These are phyloP conservation scores for Saccostrea echinata DNA, from an alignment of 1,140 invertebrate genomes.

Conservation along the genomic window DNA sequence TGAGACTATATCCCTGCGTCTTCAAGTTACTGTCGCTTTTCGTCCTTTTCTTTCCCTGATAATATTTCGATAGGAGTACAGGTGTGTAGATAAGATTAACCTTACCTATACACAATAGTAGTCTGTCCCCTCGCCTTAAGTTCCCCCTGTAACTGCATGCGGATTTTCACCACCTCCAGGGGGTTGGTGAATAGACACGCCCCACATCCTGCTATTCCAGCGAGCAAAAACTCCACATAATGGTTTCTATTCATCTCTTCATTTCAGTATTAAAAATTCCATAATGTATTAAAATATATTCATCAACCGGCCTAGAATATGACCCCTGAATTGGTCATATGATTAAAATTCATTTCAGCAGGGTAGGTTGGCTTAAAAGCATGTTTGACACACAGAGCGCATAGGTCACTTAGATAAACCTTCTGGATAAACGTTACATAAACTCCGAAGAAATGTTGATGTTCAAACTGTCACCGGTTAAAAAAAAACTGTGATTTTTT, in stretches of 20 bases:
- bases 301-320: not conserved
- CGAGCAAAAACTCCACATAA: constrained; percentile 64
- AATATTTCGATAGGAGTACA: not conserved
- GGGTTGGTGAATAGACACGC: constrained; percentile 87
- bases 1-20: too few species aligned
- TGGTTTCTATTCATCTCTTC: not conserved
- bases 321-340: not conserved
- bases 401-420: not conserved
- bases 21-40: not conserved
- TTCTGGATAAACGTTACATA: not conserved
- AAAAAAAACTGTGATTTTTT: too few species aligned
- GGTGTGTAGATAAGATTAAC: not conserved
- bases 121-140: constrained; percentile 86
- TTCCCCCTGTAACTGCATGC: constrained; percentile 95
- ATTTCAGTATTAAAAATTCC: not conserved
- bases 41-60: not conserved
- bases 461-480: too few species aligned
- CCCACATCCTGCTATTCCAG: constrained; percentile 83
- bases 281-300: not conserved
- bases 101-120: constrained; percentile 79
- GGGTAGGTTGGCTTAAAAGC: not conserved
- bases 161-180: constrained; percentile 93
- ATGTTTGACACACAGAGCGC: too few species aligned
- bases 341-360: not conserved
- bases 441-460: not conserved